Conservation (phyloP, 2,888 invertebrate genomes). For the Drosophila parthenogenetica region DNA sequence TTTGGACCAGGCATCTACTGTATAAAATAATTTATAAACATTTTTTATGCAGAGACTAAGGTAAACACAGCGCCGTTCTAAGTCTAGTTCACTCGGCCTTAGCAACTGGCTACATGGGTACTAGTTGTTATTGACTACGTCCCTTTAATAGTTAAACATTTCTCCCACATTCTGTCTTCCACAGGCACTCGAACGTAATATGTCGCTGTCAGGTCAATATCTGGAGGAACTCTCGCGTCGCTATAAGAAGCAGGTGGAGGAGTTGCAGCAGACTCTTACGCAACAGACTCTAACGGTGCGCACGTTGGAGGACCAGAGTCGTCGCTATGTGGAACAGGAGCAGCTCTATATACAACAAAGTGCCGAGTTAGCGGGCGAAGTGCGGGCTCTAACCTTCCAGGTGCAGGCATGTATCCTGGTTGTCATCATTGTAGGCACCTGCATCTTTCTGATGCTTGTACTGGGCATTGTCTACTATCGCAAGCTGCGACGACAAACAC, state of each 20-base stretch:
- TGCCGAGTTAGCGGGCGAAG: conserved; percentile 88
- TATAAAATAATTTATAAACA: too few species aligned
- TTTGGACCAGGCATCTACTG: too few species aligned
- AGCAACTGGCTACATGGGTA: not conserved
- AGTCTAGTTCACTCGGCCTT: not conserved
- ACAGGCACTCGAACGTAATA: conserved; percentile 96
- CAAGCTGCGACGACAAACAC: conserved; percentile 77
- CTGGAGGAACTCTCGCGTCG: conserved; percentile 97
- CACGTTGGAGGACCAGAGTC: conserved; percentile 90
- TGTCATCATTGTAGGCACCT: conserved; percentile 82
- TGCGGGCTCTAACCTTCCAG: conserved; percentile 87
- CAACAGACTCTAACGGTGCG: conserved; percentile 92
- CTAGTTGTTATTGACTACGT: conserved; percentile 36
- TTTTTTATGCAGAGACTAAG: too few species aligned
- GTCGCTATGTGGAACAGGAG: conserved; percentile 90
- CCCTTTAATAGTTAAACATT: conserved; percentile 19
- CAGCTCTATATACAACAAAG: conserved; percentile 92
- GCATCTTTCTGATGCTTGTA: conserved; percentile 81
- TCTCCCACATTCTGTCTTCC: conserved; percentile 70
- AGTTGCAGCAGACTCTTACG: conserved; percentile 94
- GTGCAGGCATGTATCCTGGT: conserved; percentile 86
- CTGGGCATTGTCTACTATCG: conserved; percentile 82
- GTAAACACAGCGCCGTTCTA: not conserved
- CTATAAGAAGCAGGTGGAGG: conserved; percentile 98
- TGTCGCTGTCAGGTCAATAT: conserved; percentile 98